Evolutionary conservation across 2,888 invertebrate species (phyloP), one percentile per base, ranked within the genome.

Genomic region (Caenorhabditis macrosperma): DNA sequence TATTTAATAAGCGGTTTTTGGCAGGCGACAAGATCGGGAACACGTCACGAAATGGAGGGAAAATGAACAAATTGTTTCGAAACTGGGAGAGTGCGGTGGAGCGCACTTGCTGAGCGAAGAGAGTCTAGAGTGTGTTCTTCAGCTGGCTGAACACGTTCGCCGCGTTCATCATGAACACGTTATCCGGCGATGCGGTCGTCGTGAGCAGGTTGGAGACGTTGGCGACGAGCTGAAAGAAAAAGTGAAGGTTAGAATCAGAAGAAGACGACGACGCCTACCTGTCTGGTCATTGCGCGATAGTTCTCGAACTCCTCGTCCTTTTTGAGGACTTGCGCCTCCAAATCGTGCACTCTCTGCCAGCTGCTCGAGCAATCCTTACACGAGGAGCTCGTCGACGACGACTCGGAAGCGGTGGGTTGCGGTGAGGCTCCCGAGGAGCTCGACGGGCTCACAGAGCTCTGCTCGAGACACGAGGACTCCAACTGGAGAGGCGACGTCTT

Each of bases 91-190:
- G 20, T 17, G 46, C 46, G 22, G 17, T n/a, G 17, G 46, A 3
- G 46, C 46, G 46, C 46, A 17, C 22, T 20, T 20, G 20, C 33
- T 33, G 22, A 6, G 28, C 10, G 20, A 26, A 60, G 33, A 35
- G 2, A 48, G 52, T 38, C 57, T 52, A 79, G 10, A 79, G 59
- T 15, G 79, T 59, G 41, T 77, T 72, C 20, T 84, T 82, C 20
- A 85, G 76, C 54, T 85, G 85, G 10, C 61, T 69, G 79, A 78
- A 81, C 15, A 85, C 77, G 24, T 81, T 80, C 24, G 75, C 82
- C 35, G 76, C 81, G 59, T 85, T 84, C 57, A 72, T 63, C 61
- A 86, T 77, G 78, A 83, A 83, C 28, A 82, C 44, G 28, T 82
- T 83, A 28, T 86, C 84, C 6, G 82, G 66, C 0, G 72, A 50